These are phyloP conservation scores for Rhinella marina DNA, from an alignment of 2,797 vertebrate genomes.

Conservation along the genomic window DNA sequence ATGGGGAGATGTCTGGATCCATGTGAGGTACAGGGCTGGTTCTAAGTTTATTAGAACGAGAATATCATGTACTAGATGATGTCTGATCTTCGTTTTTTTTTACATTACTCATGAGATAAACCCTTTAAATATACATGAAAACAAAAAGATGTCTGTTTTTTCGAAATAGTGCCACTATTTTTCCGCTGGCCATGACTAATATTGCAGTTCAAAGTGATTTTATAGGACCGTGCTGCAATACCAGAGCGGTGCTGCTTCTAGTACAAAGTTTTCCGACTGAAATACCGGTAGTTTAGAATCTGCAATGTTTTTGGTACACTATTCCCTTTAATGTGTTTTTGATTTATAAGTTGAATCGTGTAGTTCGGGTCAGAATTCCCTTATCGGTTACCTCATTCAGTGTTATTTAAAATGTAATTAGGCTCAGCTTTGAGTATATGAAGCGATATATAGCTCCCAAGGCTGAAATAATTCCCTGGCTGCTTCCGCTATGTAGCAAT, in stretches of 20 bases:
- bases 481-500: conserved; percentile 46
- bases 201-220: background rate
- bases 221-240: background rate
- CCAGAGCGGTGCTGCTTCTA: too few relatives aligned
- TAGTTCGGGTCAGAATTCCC: conserved; percentile 1
- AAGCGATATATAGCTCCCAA: conserved; percentile 62
- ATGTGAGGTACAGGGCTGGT: too few relatives aligned
- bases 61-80: too few relatives aligned
- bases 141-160: too few relatives aligned
- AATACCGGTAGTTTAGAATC: background rate
- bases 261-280: background rate
- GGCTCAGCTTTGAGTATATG: conserved; percentile 61
- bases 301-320: background rate
- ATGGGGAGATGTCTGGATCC: too few relatives aligned
- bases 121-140: too few relatives aligned
- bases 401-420: conserved; percentile 67
- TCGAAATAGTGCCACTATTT: background rate
- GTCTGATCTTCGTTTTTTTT: too few relatives aligned
- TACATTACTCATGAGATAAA: too few relatives aligned
- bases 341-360: conserved; percentile 29
- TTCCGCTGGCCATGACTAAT: background rate
- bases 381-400: conserved; percentile 46
- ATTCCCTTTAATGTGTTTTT: conserved; percentile 9
- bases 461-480: conserved; percentile 62
- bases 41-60: too few relatives aligned